These are phyloP conservation scores for Lucinisca nassula DNA, from an alignment of 2,888 invertebrate species.

Conservation along the genomic window DNA sequence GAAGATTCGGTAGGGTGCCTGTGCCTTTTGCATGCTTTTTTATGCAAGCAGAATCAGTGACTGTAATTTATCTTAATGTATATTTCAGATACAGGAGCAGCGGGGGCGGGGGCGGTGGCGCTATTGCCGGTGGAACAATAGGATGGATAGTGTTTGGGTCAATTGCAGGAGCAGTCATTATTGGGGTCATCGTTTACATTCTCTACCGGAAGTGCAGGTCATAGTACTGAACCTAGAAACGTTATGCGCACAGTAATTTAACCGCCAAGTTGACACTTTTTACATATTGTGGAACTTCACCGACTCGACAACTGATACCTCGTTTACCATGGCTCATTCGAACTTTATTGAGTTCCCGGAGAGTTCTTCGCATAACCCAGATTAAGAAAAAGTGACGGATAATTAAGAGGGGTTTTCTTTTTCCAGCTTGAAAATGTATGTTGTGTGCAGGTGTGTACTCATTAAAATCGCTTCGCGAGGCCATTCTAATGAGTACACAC, in stretches of 20 bases:
- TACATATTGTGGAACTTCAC: background rate
- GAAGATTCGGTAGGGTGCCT: too few species aligned
- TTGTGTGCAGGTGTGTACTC: too few species aligned
- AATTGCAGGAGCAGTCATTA: background rate
- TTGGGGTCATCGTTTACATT: background rate
- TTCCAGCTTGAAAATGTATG: too few species aligned
- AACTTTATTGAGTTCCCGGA: background rate
- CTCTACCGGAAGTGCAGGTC: background rate
- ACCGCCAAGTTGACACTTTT: background rate
- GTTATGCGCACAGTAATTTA: too few species aligned
- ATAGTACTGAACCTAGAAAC: background rate
- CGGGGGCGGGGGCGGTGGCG: background rate
- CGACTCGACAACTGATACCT: background rate
- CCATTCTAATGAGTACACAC: too few species aligned
- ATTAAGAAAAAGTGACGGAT: background rate
- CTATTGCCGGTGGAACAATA: background rate
- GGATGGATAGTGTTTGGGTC: background rate
- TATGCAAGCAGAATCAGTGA: too few species aligned
- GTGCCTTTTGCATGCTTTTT: too few species aligned
- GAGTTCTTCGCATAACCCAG: background rate
- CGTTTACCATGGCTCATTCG: background rate
- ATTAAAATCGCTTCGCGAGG: too few species aligned
- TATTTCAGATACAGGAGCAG: background rate
- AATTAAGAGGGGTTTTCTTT: too few species aligned
- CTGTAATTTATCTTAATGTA: too few species aligned